Evolutionary conservation across 1,140 invertebrate genomes (phyloP), one percentile per base, ranked within the genome.

Genomic region (Andrena cerasifolii): DNA sequence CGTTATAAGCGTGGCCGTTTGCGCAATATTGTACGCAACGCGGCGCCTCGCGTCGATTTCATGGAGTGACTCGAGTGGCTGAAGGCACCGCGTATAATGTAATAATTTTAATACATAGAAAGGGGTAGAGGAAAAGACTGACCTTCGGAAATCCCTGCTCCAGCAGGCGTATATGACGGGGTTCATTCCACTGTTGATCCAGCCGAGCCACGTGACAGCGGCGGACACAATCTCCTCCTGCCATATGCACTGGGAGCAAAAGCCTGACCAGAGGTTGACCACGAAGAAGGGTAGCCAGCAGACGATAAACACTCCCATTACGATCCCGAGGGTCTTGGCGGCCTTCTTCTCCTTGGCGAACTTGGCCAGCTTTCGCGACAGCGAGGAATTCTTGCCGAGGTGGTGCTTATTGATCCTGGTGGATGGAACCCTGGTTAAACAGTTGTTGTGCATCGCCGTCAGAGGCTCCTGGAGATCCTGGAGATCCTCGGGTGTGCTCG

Each of bases 241-340:
- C 89, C 95, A 95, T 74, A 98, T 96, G 90, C 97, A 98, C 80
- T 96, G 94, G 36, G 95, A 94, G 91, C 98, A 99, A 86, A 99
- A 96, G 0, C 98, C 98, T 10, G 97, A 97, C 83, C 99, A 91
- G 74, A 98, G 94, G 91, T 99, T 99, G 68, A 99, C 96, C 54
- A 99, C 97, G 92, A 99, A 99, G 93, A 99, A 99, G 45, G 99
- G 99, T 79, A 99, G 93, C 98, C 98, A 99, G 90, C 98, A 99
- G 62, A 99, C 95, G 86, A 99, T 98, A 91, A 99, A 99, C 43
- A 99, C 98, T n/a, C 99, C 99, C 96, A 98, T 98, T 68, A 98
- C 97, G 85, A 99, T 98, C 45, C 98, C 98, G 68, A 99, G 92
- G 1, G 98, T 99, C 88, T 99, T 98, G 0, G 98, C 98, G 5